phyloP scores from a whole-genome alignment of 1,140 invertebrate species.

The Drosophila carrolli region DNA sequence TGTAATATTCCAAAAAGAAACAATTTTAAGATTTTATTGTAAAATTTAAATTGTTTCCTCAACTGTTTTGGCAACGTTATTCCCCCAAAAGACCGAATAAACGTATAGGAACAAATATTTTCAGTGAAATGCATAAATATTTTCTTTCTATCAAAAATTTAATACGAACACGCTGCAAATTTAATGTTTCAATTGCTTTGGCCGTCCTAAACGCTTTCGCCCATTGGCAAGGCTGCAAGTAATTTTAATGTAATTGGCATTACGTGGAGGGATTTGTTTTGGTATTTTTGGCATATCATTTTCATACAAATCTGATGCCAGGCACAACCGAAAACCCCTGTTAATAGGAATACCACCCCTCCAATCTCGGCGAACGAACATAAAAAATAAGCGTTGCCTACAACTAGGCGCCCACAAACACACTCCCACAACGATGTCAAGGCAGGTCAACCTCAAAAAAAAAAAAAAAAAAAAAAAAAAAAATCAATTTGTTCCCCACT shows the following conservation, averaged over 20 bases:
- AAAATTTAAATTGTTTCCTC: too few relatives aligned
- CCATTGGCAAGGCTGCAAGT: conserved; percentile 55
- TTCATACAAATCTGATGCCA: conserved; percentile 64
- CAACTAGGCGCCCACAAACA: conserved; percentile 34
- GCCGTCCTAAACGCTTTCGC: conserved; percentile 28
- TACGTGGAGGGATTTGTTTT: conserved; percentile 59
- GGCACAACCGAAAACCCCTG: conserved; percentile 44
- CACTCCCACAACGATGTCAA: conserved; percentile 34
- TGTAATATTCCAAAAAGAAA: too few relatives aligned
- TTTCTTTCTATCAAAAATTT: conserved; percentile 4
- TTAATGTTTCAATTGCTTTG: conserved; percentile 36
- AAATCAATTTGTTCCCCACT: too few relatives aligned
- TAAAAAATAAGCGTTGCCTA: conserved; percentile 49
- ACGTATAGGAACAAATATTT: too few relatives aligned
- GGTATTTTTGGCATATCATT: conserved; percentile 64
- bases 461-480: too few relatives aligned
- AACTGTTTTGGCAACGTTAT: too few relatives aligned
- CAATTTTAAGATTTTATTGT: too few relatives aligned
- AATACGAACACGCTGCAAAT: conserved; percentile 8
- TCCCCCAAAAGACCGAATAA: too few relatives aligned
- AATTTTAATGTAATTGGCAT: conserved; percentile 77
- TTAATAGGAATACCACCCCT: conserved; percentile 8
- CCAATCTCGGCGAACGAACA: conserved; percentile 51
- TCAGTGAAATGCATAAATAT: not conserved
- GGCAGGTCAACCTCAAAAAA: conserved; percentile 38